Conservation (phyloP, 2,888 invertebrate genomes). For the Dynastes hyllus region DNA sequence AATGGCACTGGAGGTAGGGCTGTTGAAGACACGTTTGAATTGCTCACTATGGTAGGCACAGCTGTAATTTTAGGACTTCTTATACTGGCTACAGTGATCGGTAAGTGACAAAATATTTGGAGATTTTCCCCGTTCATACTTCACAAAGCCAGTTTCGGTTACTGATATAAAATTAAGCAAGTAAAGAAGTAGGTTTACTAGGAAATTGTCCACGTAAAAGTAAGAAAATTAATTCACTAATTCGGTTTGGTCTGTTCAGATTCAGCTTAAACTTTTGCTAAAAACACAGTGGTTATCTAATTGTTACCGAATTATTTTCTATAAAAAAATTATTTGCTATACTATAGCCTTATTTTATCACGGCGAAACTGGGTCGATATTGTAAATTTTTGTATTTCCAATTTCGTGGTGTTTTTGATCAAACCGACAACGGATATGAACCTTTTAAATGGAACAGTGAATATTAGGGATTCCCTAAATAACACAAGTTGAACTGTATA, state of each 20-base stretch:
- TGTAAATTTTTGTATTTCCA: no score
- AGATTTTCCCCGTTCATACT: not conserved
- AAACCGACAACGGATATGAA: no score
- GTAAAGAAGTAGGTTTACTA: not conserved
- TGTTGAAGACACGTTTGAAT: constrained; percentile 70
- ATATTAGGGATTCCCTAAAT: no score
- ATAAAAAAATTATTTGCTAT: no score
- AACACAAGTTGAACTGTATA: no score
- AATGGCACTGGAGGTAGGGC: constrained; percentile 51
- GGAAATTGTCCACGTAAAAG: not conserved
- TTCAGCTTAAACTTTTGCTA: not conserved
- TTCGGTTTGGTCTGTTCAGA: not conserved
- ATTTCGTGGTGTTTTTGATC: no score
- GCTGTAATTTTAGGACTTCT: constrained; percentile 76
- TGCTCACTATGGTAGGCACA: constrained; percentile 78
- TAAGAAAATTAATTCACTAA: not conserved
- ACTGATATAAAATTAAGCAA: not conserved
- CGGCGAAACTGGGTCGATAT: no score
- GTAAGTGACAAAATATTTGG: constrained; percentile 68
- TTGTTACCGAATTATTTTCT: no score
- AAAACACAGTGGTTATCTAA: not conserved
- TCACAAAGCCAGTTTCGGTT: not conserved
- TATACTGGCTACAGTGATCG: constrained; percentile 78
- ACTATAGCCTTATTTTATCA: no score
- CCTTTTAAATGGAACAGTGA: no score